These are phyloP conservation scores for Synanthedon myopaeformis DNA, from an alignment of 2,888 invertebrate genomes.

Conservation along the genomic window DNA sequence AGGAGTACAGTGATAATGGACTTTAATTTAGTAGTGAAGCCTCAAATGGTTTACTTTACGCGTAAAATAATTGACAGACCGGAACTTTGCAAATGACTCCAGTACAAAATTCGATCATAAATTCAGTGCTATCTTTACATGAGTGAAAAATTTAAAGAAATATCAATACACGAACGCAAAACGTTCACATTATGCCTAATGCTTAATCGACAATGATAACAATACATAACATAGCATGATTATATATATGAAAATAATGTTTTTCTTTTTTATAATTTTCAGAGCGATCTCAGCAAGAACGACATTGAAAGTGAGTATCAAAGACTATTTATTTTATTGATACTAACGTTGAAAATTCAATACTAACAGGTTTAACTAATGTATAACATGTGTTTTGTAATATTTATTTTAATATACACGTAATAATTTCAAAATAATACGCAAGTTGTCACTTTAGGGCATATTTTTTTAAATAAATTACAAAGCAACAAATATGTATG, in stretches of 20 bases:
- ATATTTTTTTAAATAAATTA: too few relatives aligned
- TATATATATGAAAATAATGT: constrained; percentile 45
- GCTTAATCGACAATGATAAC: constrained; percentile 31
- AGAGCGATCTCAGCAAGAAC: constrained; percentile 89
- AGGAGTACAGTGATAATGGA: constrained; percentile 59
- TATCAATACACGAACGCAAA: constrained; percentile 29
- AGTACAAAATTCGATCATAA: constrained; percentile 16
- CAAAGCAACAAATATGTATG: too few relatives aligned
- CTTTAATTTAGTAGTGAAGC: constrained; percentile 45
- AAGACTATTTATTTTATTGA: too few relatives aligned
- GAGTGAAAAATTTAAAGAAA: constrained; percentile 39
- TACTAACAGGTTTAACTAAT: too few relatives aligned
- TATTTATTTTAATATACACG: too few relatives aligned
- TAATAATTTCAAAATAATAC: too few relatives aligned
- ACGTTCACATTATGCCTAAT: constrained; percentile 27
- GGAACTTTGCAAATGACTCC: constrained; percentile 41
- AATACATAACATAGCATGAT: constrained; percentile 31
- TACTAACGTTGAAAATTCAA: too few relatives aligned
- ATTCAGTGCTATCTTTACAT: constrained; percentile 48
- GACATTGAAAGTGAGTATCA: constrained; percentile 89
- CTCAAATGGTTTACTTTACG: constrained; percentile 25
- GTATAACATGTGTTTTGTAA: too few relatives aligned
- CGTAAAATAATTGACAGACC: constrained; percentile 51
- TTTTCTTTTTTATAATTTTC: constrained; percentile 68
- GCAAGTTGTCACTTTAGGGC: too few relatives aligned